phyloP scores from a whole-genome alignment of 2,113 vertebrate genomes.

The Circaetus cinerascens region DNA sequence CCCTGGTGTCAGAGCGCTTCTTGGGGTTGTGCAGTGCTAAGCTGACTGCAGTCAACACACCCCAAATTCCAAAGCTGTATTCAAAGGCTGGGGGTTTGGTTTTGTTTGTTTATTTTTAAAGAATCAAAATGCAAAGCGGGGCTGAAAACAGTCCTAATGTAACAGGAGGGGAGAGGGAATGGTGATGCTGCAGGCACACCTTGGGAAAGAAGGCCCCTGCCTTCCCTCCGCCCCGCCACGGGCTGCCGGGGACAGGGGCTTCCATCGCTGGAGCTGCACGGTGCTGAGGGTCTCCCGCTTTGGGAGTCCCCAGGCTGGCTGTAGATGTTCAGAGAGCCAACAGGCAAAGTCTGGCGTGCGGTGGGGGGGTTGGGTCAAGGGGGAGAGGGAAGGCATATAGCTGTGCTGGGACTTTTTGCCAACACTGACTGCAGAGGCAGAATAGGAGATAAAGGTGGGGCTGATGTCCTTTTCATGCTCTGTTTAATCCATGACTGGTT shows the following conservation, averaged over 20 bases:
- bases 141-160: background rate
- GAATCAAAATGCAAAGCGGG: background rate
- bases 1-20: background rate
- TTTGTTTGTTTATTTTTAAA: background rate
- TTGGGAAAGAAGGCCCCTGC: background rate
- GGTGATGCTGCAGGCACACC: background rate
- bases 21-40: background rate
- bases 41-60: background rate
- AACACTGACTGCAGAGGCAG: background rate
- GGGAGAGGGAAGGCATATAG: background rate
- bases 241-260: background rate
- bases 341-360: fast-evolving
- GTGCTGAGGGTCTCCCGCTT: fast-evolving
- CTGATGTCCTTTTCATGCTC: background rate
- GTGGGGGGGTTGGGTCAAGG: background rate
- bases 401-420: background rate
- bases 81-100: background rate
- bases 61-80: background rate
- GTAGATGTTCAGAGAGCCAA: background rate
- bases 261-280: fast-evolving
- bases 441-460: background rate
- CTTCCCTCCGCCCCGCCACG: fast-evolving
- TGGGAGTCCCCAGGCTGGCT: background rate
- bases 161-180: background rate
- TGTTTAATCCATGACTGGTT: background rate